Evolutionary conservation across 2,113 vertebrate genomes (phyloP), one percentile per base, ranked within the genome.

Genomic region (Scomber scombrus): DNA sequence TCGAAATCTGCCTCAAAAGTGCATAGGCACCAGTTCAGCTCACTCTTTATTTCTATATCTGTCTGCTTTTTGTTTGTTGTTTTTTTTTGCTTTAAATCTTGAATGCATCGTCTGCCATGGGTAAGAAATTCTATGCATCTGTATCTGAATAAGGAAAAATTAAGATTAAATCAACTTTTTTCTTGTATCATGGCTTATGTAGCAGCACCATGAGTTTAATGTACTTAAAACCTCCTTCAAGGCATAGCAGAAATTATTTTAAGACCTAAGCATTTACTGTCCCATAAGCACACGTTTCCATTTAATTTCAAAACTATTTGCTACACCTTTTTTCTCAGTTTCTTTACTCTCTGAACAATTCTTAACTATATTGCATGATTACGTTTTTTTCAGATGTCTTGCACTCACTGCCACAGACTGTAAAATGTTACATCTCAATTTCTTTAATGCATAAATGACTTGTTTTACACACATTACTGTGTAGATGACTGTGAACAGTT

Each of bases 1-100:
- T 69, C 60, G 29, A 72, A 85, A 81, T 81, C 15, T 73, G 62
- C 56, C 68, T 73, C 46, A 78, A 84, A 80, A 76, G 26, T 78
- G 56, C 34, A 34, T 34, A 11, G 19, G 57, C 10, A 56, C 46
- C 66, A 49, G 29, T 69, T 82, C 47, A 77, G 63, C n/a, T 63
- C 23, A 8, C 7, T 68, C 45, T 73, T 54, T 60, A 80, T 78
- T 85, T 88, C 66, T 45, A 71, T 47, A 75, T 66, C 21, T 50
- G 9, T 34, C 10, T 31, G n/a, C n/a, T 29, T 21, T 56, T 45
- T 57, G 4, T 45, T 13, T 54, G 4, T 51, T n/a, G 9, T 11
- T 18, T 3, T 4, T 56, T 65, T 58, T 45, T 45, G 5, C 40
- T 21, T 54, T 2, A 52, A 63, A 14, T 80, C 11, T 68, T 46